phyloP scores from a whole-genome alignment of 2,113 vertebrate species.

The Callorhinus ursinus region DNA sequence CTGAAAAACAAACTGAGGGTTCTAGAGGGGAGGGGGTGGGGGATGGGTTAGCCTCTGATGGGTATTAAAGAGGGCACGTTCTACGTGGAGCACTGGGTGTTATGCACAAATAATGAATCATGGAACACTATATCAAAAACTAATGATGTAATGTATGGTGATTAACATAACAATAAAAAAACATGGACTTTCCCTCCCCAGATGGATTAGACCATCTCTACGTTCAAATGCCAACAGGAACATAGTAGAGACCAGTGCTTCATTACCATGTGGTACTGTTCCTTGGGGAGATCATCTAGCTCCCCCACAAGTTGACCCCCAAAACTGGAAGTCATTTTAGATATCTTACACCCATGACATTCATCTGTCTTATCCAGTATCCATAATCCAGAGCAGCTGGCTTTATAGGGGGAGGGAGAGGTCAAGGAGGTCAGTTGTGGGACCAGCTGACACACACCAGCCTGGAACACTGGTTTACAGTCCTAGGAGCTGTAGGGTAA shows the following conservation, averaged over 20 bases:
- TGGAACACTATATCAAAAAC: too few species aligned
- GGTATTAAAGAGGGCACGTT: too few species aligned
- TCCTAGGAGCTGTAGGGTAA: neutral
- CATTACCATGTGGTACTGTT: accelerated
- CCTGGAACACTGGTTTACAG: too few species aligned
- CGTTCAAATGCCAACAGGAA: neutral
- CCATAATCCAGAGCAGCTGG: neutral
- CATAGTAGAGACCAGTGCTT: neutral
- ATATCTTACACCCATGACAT: neutral
- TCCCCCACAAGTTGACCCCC: neutral
- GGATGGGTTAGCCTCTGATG: too few species aligned
- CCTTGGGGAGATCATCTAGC: neutral
- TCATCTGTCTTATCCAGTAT: neutral
- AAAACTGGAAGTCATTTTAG: neutral
- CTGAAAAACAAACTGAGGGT: too few species aligned
- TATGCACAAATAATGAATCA: too few species aligned
- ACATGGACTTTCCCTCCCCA: neutral
- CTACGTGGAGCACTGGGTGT: too few species aligned
- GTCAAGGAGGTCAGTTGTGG: neutral
- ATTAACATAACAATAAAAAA: neutral
- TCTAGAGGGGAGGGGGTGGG: too few species aligned
- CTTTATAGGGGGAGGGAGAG: neutral
- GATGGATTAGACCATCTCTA: too few species aligned
- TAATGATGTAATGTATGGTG: too few species aligned
- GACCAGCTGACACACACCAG: neutral